A percentile compares a stretch with the other conserved stretches of the same genome.
Evolutionary conservation across 2,888 invertebrate species (phyloP).

Genomic region (Drosophila maculinotata): DNA sequence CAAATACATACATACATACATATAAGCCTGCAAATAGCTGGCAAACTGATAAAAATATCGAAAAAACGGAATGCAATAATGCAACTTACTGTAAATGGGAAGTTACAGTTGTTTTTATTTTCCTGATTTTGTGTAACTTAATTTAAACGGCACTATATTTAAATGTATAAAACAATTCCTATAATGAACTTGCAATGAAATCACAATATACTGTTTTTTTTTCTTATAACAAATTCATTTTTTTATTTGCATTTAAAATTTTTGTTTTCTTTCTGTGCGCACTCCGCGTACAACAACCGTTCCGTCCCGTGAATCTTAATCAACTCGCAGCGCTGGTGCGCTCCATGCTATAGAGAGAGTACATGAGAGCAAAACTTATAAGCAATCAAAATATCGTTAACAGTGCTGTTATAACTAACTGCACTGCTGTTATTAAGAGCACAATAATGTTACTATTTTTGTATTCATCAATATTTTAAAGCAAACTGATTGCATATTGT

Average conservation of each 20-base stretch:
- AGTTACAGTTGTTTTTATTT: constrained; percentile 48
- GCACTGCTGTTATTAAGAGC: constrained; percentile 1
- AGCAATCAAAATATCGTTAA: background rate
- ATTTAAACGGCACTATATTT: constrained; percentile 11
- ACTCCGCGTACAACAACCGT: constrained; percentile 29
- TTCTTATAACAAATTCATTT: constrained; percentile 16
- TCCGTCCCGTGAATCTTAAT: constrained; percentile 10
- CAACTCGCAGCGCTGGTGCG: constrained; percentile 24
- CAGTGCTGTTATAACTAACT: constrained; percentile 18
- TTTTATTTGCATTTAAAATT: constrained; percentile 25
- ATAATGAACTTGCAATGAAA: background rate
- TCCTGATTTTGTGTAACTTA: constrained; percentile 58
- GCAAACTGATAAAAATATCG: constrained; percentile 50
- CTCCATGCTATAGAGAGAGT: background rate
- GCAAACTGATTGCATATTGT: background rate
- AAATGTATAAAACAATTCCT: background rate
- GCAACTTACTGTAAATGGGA: constrained; percentile 70
- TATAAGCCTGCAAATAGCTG: constrained; percentile 35
- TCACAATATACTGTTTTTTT: constrained; percentile 8
- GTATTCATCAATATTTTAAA: no score
- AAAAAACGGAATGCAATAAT: constrained; percentile 43
- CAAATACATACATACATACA: constrained; percentile 11
- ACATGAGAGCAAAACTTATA: background rate
- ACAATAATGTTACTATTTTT: background rate
- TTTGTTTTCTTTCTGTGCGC: constrained; percentile 14